phyloP scores from a whole-genome alignment of 2,113 vertebrate genomes.

The Trogon surrucura region DNA sequence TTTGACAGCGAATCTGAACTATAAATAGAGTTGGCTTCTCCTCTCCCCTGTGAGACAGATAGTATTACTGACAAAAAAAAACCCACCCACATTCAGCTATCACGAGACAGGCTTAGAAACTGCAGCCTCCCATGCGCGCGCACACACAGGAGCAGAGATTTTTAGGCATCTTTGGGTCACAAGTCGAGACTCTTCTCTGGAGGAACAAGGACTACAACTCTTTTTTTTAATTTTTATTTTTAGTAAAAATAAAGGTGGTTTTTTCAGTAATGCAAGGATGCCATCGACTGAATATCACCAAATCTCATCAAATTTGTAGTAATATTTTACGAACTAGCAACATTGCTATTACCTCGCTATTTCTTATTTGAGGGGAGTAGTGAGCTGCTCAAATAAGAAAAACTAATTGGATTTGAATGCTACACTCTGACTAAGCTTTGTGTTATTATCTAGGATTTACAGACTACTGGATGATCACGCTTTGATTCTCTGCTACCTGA shows the following conservation, averaged over 20 bases:
- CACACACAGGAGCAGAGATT: not conserved
- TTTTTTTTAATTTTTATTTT: not conserved
- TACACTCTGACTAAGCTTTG: not conserved
- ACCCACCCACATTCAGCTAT: not conserved
- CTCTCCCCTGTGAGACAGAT: slow-evolving; percentile 38
- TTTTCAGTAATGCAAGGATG: not conserved
- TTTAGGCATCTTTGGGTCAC: not conserved
- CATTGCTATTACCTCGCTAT: not conserved
- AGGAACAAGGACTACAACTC: not conserved
- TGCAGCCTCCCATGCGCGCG: not conserved
- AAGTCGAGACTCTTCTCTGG: not conserved
- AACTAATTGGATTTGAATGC: not conserved
- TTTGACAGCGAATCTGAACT: slow-evolving; percentile 46
- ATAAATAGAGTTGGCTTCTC: slow-evolving; percentile 59
- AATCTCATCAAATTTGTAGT: not conserved
- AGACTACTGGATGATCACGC: not conserved
- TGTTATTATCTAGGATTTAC: not conserved
- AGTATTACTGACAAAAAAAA: slow-evolving; percentile 11
- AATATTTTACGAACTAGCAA: not conserved
- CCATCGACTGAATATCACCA: not conserved
- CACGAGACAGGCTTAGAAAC: not conserved
- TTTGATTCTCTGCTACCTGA: not conserved
- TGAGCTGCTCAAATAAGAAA: not conserved
- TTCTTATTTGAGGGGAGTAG: not conserved
- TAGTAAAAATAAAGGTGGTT: not conserved